Evolutionary conservation across 2,888 invertebrate species (phyloP).

Genomic region (Silvanus unidentatus): DNA sequence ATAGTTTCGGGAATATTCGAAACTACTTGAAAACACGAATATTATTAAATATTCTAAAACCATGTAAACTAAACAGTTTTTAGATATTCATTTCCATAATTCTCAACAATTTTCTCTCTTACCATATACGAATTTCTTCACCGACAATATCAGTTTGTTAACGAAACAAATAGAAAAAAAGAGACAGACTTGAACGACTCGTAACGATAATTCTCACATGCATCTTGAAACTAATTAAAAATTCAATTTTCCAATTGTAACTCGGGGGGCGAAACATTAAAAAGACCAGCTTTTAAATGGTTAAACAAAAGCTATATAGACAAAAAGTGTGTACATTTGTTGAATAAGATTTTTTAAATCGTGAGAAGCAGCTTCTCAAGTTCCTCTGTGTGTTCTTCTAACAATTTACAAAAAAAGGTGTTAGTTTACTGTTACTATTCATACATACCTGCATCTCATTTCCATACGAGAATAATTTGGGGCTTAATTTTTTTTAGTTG

Average conservation of each 20-base stretch:
- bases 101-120: constrained; percentile 6
- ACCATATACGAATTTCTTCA: too few relatives aligned
- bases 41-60: constrained; percentile 28
- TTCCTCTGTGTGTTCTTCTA: too few relatives aligned
- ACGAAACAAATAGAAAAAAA: too few relatives aligned
- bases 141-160: too few relatives aligned
- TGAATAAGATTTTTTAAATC: background rate
- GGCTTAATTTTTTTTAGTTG: constrained; percentile 42
- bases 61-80: constrained; percentile 21
- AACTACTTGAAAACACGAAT: constrained; percentile 27
- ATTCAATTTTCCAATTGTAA: too few relatives aligned
- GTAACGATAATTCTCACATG: too few relatives aligned
- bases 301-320: background rate
- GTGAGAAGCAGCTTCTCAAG: background rate
- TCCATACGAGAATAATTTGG: constrained; percentile 30
- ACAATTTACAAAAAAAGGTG: too few relatives aligned
- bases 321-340: background rate
- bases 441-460: constrained; percentile 30
- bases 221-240: too few relatives aligned
- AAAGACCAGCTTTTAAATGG: background rate
- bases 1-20: constrained; percentile 23
- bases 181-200: too few relatives aligned
- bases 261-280: too few relatives aligned
- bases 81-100: constrained; percentile 9
- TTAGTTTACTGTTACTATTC: too few relatives aligned